A percentile compares a stretch with the other conserved stretches of the same genome.
phyloP scores from a whole-genome alignment of 2,888 invertebrate species.

The Chaetogeoica ovagalla region DNA sequence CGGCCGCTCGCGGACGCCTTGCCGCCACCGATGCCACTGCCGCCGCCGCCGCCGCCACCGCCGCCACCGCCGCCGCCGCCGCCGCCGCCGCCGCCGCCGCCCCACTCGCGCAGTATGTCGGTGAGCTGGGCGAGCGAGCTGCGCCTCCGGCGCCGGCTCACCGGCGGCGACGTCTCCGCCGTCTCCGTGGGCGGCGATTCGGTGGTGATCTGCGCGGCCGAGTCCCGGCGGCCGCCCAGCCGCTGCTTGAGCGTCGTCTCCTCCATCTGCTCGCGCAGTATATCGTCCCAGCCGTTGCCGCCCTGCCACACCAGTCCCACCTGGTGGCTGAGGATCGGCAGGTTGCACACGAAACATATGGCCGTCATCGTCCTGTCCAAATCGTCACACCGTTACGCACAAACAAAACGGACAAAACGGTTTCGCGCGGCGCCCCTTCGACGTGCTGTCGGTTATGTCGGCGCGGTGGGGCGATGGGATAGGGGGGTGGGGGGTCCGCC shows the following conservation, averaged over 20 bases:
- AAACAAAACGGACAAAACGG: not conserved
- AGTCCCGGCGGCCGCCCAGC: slow-evolving; percentile 82
- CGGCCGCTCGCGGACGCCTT: slow-evolving; percentile 76
- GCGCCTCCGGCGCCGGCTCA: slow-evolving; percentile 68
- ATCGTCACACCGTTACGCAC: not conserved
- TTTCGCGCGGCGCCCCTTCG: not conserved
- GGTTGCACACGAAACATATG: slow-evolving; percentile 94
- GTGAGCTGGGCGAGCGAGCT: slow-evolving; percentile 86
- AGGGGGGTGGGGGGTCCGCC: too few species aligned
- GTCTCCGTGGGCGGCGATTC: slow-evolving; percentile 77
- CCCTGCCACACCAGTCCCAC: slow-evolving; percentile 92
- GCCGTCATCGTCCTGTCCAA: slow-evolving; percentile 83
- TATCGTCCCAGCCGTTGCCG: slow-evolving; percentile 92
- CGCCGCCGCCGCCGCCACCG: slow-evolving; percentile 70
- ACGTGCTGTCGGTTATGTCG: too few species aligned
- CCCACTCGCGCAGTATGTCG: slow-evolving; percentile 86
- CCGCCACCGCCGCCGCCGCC: slow-evolving; percentile 68
- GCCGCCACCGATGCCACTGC: slow-evolving; percentile 75
- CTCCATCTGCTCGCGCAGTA: slow-evolving; percentile 82
- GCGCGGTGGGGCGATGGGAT: too few species aligned
- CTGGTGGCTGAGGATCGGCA: slow-evolving; percentile 92
- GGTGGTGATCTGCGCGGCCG: slow-evolving; percentile 85
- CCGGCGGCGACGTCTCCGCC: slow-evolving; percentile 72
- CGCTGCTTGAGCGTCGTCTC: slow-evolving; percentile 83
- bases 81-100: slow-evolving; percentile 62